Evolutionary conservation across 1,140 invertebrate genomes (phyloP).

Genomic region (Drosophila tani): DNA sequence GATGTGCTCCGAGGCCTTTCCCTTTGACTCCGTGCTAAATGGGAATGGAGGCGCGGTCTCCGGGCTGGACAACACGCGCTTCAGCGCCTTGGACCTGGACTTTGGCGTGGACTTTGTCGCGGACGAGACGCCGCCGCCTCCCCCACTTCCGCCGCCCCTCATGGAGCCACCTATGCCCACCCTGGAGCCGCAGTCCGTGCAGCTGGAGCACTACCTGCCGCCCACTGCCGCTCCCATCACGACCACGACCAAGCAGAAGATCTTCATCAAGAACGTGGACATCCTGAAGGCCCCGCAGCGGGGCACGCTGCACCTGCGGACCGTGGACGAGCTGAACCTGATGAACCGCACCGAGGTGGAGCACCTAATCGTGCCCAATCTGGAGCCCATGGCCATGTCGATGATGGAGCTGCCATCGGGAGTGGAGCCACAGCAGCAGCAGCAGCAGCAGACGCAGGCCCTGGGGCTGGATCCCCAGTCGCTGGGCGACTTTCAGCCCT

Average conservation of each 20-base stretch:
- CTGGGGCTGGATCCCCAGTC: constrained; percentile 43
- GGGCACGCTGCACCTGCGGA: constrained; percentile 77
- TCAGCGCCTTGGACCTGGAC: constrained; percentile 66
- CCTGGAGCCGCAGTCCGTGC: constrained; percentile 36
- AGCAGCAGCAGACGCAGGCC: constrained; percentile 8
- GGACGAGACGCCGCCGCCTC: constrained; percentile 47
- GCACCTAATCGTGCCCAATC: constrained; percentile 86
- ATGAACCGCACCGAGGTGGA: constrained; percentile 83
- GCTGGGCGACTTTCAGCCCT: constrained; percentile 62
- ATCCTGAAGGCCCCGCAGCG: constrained; percentile 76
- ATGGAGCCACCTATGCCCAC: constrained; percentile 7
- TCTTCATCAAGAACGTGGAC: constrained; percentile 82
- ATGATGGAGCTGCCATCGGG: constrained; percentile 86
- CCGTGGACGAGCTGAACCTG: constrained; percentile 81
- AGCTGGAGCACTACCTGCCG: constrained; percentile 55
- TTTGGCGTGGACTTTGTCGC: constrained; percentile 67
- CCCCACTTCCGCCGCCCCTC: constrained; percentile 1
- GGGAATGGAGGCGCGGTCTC: constrained; percentile 23
- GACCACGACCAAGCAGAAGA: constrained; percentile 65
- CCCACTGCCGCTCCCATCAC: constrained; percentile 1
- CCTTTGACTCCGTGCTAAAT: constrained; percentile 62
- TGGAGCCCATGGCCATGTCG: constrained; percentile 88
- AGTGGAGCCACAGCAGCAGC: constrained; percentile 18
- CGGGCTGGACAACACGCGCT: constrained; percentile 45
- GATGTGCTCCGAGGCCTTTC: constrained; percentile 63